phyloP scores from a whole-genome alignment of 1,140 invertebrate species.

The Luehdorfia chinensis region DNA sequence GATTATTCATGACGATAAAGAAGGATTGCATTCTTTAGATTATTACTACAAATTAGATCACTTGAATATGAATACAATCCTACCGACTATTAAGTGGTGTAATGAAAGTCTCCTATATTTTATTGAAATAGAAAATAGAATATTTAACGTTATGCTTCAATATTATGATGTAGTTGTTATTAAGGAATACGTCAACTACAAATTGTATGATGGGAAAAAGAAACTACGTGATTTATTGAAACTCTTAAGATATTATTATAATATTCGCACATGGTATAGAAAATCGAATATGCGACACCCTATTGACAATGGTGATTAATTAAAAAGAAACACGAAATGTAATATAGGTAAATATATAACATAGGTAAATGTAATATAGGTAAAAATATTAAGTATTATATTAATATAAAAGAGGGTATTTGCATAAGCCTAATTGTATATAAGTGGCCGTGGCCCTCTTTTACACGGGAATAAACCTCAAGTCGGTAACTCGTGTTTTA shows the following conservation, averaged over 20 bases:
- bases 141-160: conserved; percentile 21
- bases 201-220: conserved; percentile 29
- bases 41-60: conserved; percentile 31
- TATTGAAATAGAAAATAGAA: conserved; percentile 21
- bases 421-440: no score
- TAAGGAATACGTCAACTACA: conserved; percentile 42
- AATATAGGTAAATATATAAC: no score
- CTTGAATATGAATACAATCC: conserved; percentile 33
- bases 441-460: no score
- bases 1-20: conserved; percentile 24
- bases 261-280: conserved; percentile 24
- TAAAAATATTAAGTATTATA: no score
- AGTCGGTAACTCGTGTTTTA: no score
- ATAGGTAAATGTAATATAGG: no score
- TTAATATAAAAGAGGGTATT: no score
- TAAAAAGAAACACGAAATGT: no score
- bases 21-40: conserved; percentile 25
- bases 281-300: conserved; percentile 18
- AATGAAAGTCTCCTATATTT: conserved; percentile 28
- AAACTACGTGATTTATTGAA: conserved; percentile 26
- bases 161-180: conserved; percentile 38
- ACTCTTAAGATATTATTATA: conserved; percentile 22
- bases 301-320: no score
- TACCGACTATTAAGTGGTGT: conserved; percentile 23
- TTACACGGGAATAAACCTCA: no score